A percentile compares a stretch with the other conserved stretches of the same genome.
These are phyloP conservation scores for Oreochromis spilurus DNA, from an alignment of 2,113 vertebrate species.

Conservation along the genomic window DNA sequence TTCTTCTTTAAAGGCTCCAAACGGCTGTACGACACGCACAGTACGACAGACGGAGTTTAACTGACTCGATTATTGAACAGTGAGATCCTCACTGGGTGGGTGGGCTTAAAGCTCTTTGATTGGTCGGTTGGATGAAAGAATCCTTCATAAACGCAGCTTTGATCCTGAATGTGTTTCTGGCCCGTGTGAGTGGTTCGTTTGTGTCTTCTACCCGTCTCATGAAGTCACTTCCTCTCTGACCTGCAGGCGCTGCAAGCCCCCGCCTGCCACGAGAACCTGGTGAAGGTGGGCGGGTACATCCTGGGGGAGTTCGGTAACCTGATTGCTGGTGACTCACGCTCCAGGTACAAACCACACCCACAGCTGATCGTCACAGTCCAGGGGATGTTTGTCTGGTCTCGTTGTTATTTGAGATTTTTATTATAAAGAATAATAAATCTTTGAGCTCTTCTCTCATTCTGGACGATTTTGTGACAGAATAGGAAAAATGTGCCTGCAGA, in stretches of 20 bases:
- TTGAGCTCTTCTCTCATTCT: not conserved
- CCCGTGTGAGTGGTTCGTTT: not conserved
- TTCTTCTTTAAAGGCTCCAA: not conserved
- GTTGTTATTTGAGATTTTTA: not conserved
- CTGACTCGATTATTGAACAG: not conserved
- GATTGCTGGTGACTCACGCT: slow-evolving; percentile 89
- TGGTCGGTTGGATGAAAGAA: not conserved
- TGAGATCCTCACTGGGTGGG: not conserved
- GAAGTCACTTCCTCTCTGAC: not conserved
- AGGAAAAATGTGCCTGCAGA: not conserved
- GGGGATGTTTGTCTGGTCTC: not conserved
- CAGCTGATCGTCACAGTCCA: not conserved
- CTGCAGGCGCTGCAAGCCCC: slow-evolving; percentile 86
- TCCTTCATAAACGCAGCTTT: not conserved
- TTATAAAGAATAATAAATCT: rapidly evolving
- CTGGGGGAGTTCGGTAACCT: slow-evolving; percentile 91
- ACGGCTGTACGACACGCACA: not conserved
- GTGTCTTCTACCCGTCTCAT: not conserved
- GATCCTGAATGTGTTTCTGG: not conserved
- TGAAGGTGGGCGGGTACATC: slow-evolving; percentile 92
- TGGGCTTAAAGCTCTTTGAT: not conserved
- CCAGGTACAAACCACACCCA: slow-evolving; percentile 72
- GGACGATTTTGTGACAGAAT: not conserved
- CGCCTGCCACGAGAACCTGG: slow-evolving; percentile 94
- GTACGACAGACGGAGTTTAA: not conserved